Conservation (phyloP, 2,113 vertebrate species). For the Phoenicopterus ruber region DNA sequence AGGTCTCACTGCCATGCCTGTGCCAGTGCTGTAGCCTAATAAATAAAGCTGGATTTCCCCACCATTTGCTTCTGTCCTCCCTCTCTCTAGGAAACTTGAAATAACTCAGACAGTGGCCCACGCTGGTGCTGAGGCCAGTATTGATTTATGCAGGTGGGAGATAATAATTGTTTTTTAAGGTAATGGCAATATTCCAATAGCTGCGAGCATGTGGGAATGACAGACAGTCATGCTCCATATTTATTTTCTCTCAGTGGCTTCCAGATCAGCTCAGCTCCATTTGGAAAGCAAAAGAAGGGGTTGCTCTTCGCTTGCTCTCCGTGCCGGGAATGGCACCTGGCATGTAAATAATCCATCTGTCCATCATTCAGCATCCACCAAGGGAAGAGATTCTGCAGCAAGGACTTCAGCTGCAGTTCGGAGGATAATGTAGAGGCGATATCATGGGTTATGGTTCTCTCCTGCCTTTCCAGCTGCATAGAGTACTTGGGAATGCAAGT, state of each 20-base stretch:
- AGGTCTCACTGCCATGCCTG: background rate
- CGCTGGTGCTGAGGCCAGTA: fast-evolving
- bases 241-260: background rate
- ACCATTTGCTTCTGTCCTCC: background rate
- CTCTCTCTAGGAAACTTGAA: background rate
- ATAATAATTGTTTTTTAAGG: background rate
- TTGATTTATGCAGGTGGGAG: background rate
- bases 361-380: background rate
- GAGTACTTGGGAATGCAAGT: background rate
- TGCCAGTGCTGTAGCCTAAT: background rate
- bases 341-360: background rate
- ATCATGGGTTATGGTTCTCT: background rate
- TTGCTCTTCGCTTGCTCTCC: background rate
- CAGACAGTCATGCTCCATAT: background rate
- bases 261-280: background rate
- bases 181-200: background rate
- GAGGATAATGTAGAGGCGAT: background rate
- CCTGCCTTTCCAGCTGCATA: background rate
- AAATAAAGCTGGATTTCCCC: background rate
- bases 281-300: background rate
- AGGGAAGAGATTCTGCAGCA: background rate
- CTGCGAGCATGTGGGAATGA: background rate
- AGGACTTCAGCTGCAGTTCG: background rate
- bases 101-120: background rate
- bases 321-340: background rate